A percentile compares a stretch with the other conserved stretches of the same genome.
phyloP scores from a whole-genome alignment of 2,113 vertebrate genomes.

The Cygnus atratus region DNA sequence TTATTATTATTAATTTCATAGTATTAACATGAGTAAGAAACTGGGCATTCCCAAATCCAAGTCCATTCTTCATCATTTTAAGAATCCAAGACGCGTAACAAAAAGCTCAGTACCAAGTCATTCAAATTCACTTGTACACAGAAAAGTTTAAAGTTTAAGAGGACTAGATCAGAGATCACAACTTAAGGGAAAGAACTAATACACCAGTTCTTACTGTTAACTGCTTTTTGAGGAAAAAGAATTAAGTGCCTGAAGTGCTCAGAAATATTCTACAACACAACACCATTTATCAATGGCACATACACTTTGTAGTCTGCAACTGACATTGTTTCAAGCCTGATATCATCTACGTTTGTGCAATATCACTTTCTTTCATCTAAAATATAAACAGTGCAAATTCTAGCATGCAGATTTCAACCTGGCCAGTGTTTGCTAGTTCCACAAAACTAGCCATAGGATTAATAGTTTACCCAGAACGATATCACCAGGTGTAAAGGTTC shows the following conservation, averaged over 20 bases:
- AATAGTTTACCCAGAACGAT: neutral
- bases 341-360: neutral
- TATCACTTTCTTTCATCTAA: neutral
- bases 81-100: neutral
- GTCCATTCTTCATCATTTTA: neutral
- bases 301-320: neutral
- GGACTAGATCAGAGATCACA: neutral
- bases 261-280: neutral
- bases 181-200: neutral
- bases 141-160: neutral
- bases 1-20: neutral
- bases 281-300: neutral
- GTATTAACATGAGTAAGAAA: neutral
- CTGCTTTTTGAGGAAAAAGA: neutral
- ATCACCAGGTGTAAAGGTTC: neutral
- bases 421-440: neutral
- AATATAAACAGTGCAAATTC: neutral
- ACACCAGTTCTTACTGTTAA: neutral
- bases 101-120: neutral
- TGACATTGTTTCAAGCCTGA: neutral
- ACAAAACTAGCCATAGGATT: neutral
- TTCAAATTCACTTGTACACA: neutral
- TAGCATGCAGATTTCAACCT: neutral
- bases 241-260: neutral
- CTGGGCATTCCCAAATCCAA: neutral